Percentiles rank a stretch among this genome's conserved stretches.
phyloP scores from a whole-genome alignment of 1,140 invertebrate genomes.

The Neocloeon triangulifer region DNA sequence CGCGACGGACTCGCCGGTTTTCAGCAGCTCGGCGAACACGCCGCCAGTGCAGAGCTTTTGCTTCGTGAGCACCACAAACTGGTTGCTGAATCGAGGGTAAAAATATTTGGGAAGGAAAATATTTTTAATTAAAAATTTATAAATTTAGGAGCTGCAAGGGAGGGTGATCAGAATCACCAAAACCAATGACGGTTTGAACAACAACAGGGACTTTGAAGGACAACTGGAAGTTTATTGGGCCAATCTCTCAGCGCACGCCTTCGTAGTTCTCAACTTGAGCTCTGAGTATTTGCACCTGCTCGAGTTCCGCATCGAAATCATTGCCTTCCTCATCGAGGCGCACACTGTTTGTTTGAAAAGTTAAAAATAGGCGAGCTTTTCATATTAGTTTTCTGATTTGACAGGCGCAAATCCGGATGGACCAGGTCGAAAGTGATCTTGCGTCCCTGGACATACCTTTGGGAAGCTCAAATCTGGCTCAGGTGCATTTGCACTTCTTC shows the following conservation, averaged over 20 bases:
- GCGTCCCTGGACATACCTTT: conserved; percentile 35
- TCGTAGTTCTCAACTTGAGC: conserved; percentile 42
- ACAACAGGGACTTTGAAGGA: too few relatives aligned
- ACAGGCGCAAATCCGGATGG: conserved; percentile 46
- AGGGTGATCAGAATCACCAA: conserved; percentile 49
- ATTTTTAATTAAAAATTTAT: neutral
- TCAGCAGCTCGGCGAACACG: conserved; percentile 37
- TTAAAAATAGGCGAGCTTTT: neutral
- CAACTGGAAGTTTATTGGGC: too few relatives aligned
- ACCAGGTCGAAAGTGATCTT: conserved; percentile 54
- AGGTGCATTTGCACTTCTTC: conserved; percentile 36
- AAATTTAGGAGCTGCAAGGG: conserved; percentile 41
- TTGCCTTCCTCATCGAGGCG: conserved; percentile 49
- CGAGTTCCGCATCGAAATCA: conserved; percentile 39
- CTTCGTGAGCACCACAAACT: conserved; percentile 44
- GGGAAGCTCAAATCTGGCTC: conserved; percentile 35
- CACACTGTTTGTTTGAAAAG: conserved; percentile 28
- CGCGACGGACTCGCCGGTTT: too few relatives aligned
- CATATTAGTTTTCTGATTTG: too few relatives aligned
- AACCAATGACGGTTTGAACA: conserved; percentile 57
- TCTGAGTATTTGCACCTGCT: conserved; percentile 50
- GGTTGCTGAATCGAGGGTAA: conserved; percentile 9
- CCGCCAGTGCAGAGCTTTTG: conserved; percentile 39
- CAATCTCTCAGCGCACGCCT: conserved; percentile 43
- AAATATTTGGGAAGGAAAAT: too few relatives aligned